phyloP scores from a whole-genome alignment of 2,113 vertebrate species.

The Aspiorhynchus laticeps region DNA sequence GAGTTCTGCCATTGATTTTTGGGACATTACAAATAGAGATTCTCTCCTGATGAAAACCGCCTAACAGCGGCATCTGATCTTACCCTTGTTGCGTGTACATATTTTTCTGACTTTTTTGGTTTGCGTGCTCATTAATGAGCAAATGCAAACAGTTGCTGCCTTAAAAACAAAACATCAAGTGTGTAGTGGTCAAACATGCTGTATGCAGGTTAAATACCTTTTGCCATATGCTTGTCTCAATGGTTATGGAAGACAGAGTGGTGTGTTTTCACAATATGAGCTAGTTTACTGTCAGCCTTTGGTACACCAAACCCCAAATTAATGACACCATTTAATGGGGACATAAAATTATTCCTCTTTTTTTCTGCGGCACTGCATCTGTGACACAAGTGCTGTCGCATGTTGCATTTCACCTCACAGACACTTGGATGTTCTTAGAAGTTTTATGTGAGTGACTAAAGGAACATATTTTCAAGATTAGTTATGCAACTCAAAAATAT shows the following conservation, averaged over 20 bases:
- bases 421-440: not conserved
- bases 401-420: not conserved
- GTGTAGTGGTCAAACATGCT: constrained; percentile 12
- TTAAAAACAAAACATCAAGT: not conserved
- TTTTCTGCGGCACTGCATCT: not conserved
- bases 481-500: not conserved
- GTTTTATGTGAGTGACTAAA: not conserved
- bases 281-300: not conserved
- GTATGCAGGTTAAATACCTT: not conserved
- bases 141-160: constrained; percentile 14
- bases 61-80: constrained; percentile 2
- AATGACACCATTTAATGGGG: not conserved
- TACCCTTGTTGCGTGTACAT: not conserved
- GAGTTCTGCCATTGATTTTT: not conserved
- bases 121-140: not conserved
- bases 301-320: not conserved
- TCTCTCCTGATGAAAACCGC: constrained; percentile 14
- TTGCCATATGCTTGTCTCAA: not conserved
- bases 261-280: not conserved
- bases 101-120: not conserved
- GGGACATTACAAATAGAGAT: constrained; percentile 14
- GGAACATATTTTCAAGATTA: not conserved
- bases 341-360: not conserved
- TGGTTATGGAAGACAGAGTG: not conserved
- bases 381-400: not conserved